These are phyloP conservation scores for Melospiza melodia DNA, from an alignment of 2,113 vertebrate species.

Conservation along the genomic window DNA sequence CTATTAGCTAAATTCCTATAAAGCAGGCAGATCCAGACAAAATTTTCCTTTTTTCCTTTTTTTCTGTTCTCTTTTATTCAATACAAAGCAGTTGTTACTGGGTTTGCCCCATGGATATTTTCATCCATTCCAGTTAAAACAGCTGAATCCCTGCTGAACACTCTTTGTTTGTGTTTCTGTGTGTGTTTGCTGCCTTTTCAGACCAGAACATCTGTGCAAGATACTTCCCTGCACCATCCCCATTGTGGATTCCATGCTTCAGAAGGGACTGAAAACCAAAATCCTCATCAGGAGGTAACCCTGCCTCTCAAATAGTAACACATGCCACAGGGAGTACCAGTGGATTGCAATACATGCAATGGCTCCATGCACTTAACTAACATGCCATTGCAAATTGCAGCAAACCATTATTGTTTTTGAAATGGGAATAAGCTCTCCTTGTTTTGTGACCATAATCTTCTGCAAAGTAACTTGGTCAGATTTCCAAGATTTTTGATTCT, in stretches of 20 bases:
- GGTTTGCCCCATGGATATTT: neutral
- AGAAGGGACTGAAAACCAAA: conserved; percentile 44
- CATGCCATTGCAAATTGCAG: neutral
- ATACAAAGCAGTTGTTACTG: neutral
- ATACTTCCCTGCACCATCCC: conserved; percentile 21
- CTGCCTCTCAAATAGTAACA: conserved; percentile 14
- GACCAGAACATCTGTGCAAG: conserved; percentile 14
- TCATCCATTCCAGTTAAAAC: neutral
- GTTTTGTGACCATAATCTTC: neutral
- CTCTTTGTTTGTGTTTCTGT: neutral
- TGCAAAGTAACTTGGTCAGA: neutral
- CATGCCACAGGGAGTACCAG: neutral
- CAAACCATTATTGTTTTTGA: neutral
- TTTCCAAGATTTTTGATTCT: neutral
- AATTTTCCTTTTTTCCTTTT: neutral
- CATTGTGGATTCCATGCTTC: neutral
- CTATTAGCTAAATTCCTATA: neutral
- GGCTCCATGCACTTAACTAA: neutral
- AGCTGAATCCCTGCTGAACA: neutral
- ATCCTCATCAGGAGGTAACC: conserved; percentile 16
- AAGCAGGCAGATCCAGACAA: neutral
- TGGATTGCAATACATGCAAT: neutral
- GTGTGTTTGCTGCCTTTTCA: neutral
- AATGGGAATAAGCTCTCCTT: neutral
- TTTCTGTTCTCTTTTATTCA: neutral